Evolutionary conservation across 1,140 invertebrate genomes (phyloP), one percentile per base, ranked within the genome.

Genomic region (Drosophila miranda): DNA sequence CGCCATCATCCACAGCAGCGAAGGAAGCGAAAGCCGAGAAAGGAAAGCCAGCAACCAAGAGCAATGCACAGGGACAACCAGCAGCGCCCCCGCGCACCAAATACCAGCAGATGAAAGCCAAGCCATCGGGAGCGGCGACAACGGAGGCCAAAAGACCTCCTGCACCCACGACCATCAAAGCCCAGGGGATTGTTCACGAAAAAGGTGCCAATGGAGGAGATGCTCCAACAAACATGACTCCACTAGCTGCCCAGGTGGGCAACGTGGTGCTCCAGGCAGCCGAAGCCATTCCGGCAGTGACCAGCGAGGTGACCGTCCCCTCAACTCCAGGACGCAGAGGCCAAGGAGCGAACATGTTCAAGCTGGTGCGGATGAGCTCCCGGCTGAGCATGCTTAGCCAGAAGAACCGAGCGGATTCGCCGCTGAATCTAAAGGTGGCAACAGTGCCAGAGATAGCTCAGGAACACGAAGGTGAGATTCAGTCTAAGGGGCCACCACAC

Each of bases 241-340:
- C 86, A 1, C 14, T 84, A 41, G 80, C 84, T n/a, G 74, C 83
- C 7, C 79, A 89, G 11, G 84, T 88, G 34, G 77, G 84, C 9
- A 83, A 73, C 30, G 81, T 69, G 0, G 77, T 81, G 5, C 51
- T 81, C 16, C 80, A 78, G 13, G 79, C 80, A 0, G 86, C 88
- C 5, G 86, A 86, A 58, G 82, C 63, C 1, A 14, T 87, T 9
- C 82, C 82, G 1, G 82, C 82, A 0, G 79, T 84, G 0, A 77
- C 84, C 5, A 89, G 52, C 30, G 78, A 84, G 16, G 77, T 75
- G 6, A 55, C 34, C 6, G 53, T 70, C 0, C 54, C 79, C 8
- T 60, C 79, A 9, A 64, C 64, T 0, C 57, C 61, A 0, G 66
- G 42, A 62, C 34, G 34, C 34, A 5, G 55, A 7, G 48, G 53